These are phyloP conservation scores for Meganola albula DNA, from an alignment of 2,888 invertebrate species.

Conservation along the genomic window DNA sequence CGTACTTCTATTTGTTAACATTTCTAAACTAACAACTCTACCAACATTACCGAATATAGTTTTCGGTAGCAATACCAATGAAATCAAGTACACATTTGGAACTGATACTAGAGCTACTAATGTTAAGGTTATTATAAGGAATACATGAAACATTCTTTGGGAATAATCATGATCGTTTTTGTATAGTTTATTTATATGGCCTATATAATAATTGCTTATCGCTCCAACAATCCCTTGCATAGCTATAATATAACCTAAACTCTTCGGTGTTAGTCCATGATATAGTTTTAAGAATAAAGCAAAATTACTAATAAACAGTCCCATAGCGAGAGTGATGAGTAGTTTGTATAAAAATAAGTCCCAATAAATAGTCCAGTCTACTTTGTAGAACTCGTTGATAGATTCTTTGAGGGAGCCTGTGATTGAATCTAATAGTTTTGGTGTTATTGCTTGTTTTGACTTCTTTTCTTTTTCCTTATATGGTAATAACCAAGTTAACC, in stretches of 20 bases:
- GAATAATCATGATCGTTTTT: conserved; percentile 51
- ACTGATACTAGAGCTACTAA: conserved; percentile 57
- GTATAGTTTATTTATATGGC: conserved; percentile 58
- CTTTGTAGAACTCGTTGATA: conserved; percentile 52
- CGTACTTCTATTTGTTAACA: conserved; percentile 63
- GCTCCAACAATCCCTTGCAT: conserved; percentile 66
- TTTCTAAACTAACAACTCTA: conserved; percentile 65
- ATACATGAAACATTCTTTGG: conserved; percentile 60
- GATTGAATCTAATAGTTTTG: conserved; percentile 30
- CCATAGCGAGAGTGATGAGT: conserved; percentile 62
- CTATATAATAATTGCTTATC: conserved; percentile 58
- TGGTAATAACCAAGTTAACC: conserved; percentile 32
- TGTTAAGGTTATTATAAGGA: conserved; percentile 51
- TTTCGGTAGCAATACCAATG: conserved; percentile 64
- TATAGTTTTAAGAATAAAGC: conserved; percentile 60
- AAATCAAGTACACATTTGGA: conserved; percentile 48
- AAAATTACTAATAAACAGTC: conserved; percentile 69
- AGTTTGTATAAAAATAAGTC: conserved; percentile 70
- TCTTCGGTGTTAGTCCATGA: conserved; percentile 60
- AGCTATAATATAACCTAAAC: conserved; percentile 74
- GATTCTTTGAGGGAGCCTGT: conserved; percentile 40
- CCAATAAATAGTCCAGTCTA: conserved; percentile 73
- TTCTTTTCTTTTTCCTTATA: conserved; percentile 23
- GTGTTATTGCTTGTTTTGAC: conserved; percentile 18
- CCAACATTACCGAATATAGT: conserved; percentile 60